Percentiles rank a stretch among this genome's conserved stretches.
These are phyloP conservation scores for Knipowitschia caucasica DNA, from an alignment of 2,797 vertebrate species.

Conservation along the genomic window DNA sequence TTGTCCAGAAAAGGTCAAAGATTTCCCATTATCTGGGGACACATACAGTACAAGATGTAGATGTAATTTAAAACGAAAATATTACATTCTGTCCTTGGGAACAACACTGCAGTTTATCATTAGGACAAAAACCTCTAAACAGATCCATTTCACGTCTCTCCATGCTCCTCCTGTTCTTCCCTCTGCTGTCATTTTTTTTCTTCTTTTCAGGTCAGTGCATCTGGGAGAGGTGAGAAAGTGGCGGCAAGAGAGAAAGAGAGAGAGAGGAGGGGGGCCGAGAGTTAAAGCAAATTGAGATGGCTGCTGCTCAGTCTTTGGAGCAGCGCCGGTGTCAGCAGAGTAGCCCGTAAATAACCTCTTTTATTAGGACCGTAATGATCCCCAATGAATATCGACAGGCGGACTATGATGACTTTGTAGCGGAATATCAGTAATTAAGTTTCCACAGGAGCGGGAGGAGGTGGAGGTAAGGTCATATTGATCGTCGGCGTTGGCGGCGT, in stretches of 20 bases:
- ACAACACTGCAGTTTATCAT: conserved; percentile 23
- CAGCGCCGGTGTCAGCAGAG: conserved; percentile 69
- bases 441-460: conserved; percentile 76
- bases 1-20: no score
- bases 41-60: no score
- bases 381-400: conserved; percentile 80
- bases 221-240: conserved; percentile 60
- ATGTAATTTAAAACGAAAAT: no score
- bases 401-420: conserved; percentile 82
- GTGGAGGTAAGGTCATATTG: conserved; percentile 82
- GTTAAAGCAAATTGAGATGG: conserved; percentile 72
- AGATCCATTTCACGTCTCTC: conserved; percentile 60
- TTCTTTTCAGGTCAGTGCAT: conserved; percentile 77
- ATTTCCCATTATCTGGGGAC: no score
- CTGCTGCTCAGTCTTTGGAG: conserved; percentile 65
- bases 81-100: no score
- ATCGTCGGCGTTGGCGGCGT: conserved; percentile 58
- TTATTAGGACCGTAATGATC: conserved; percentile 81
- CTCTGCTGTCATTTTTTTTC: conserved; percentile 72
- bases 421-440: conserved; percentile 83
- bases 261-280: conserved; percentile 18
- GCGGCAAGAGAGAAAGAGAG: conserved; percentile 5
- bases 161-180: conserved; percentile 59
- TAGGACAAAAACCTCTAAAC: conserved; percentile 44
- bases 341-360: conserved; percentile 76